Percentiles rank a stretch among this genome's conserved stretches.
These are phyloP conservation scores for Teleiodes luculella DNA, from an alignment of 2,888 invertebrate species.

Conservation along the genomic window DNA sequence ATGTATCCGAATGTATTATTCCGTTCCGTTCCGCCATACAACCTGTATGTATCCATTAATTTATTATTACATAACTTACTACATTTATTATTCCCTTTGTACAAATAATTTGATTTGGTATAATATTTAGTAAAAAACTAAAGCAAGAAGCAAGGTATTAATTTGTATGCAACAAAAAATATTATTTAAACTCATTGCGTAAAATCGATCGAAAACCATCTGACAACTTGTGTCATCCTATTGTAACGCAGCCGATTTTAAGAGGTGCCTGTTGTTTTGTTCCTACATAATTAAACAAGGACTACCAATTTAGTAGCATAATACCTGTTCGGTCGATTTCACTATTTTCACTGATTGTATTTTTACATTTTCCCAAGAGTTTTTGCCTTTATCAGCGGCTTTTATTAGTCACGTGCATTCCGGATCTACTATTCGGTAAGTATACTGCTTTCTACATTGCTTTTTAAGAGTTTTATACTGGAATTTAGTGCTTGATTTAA, in stretches of 20 bases:
- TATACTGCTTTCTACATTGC: background rate
- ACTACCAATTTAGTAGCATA: background rate
- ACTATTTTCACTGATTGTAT: slow-evolving; percentile 27
- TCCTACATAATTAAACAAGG: background rate
- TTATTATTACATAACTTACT: no score
- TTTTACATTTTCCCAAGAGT: slow-evolving; percentile 29
- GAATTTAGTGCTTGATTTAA: background rate
- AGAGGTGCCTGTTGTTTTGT: slow-evolving; percentile 12
- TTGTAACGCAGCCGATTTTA: slow-evolving; percentile 31
- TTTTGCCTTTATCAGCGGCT: slow-evolving; percentile 23
- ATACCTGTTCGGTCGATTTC: slow-evolving; percentile 26
- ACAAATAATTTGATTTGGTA: no score
- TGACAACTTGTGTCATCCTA: slow-evolving; percentile 36
- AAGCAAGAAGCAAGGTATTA: no score
- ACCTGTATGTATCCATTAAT: no score
- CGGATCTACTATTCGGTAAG: slow-evolving; percentile 23
- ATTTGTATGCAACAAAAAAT: background rate
- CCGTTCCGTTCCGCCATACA: no score
- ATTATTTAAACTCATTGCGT: background rate
- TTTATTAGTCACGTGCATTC: slow-evolving; percentile 15
- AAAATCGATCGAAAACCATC: slow-evolving; percentile 33
- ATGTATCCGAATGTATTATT: no score
- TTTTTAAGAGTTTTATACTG: background rate
- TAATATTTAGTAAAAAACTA: no score
- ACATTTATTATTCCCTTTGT: no score